Evolutionary conservation across 2,113 vertebrate genomes (phyloP), one percentile per base, ranked within the genome.

Genomic region (Vicugna pacos): DNA sequence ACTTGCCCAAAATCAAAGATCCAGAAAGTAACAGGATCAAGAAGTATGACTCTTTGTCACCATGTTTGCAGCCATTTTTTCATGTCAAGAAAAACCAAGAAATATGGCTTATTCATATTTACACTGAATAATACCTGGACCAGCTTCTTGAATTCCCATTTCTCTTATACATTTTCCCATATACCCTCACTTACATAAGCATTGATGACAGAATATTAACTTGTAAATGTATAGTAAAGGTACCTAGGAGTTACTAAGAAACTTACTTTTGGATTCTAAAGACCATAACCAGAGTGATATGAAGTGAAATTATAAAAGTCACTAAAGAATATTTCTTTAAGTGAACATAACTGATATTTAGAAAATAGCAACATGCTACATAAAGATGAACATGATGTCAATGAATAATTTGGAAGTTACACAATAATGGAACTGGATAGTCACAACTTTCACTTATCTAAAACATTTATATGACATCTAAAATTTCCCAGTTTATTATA

Each of bases 331-430:
- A 7, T 35, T 82, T 75, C 42, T 83, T 91, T 75, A 82, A 75
- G 62, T 58, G 32, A 38, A 54, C 15, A 58, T 67, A 73, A 38
- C 64, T 91, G 35, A 48, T 15, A 91, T 82, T 60, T 60, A 52
- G n/a, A 87, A 96, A 96, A 70, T 35, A 89, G 32, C n/a, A 93
- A 70, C 20, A 56, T 70, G 9, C 30, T 30, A 56, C 46, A 72
- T 70, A 70, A 77, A 89, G 24, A 72, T 3, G 2, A 85, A 80
- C 22, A 38, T 72, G 16, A 64, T 56, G 7, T 38, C 69, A 80
- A 64, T 67, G 73, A 54, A 17, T 85, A 96, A 46, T 76, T 42
- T 81, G 90, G 28, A 91, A 94, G 76, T 75, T 67, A 86, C 16
- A 65, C 4, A 73, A 28, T 65, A 67, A 67, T 26, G 24, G 30